Conservation (phyloP, 23 tunicate genomes). For the Phallusia fumigata region DNA sequence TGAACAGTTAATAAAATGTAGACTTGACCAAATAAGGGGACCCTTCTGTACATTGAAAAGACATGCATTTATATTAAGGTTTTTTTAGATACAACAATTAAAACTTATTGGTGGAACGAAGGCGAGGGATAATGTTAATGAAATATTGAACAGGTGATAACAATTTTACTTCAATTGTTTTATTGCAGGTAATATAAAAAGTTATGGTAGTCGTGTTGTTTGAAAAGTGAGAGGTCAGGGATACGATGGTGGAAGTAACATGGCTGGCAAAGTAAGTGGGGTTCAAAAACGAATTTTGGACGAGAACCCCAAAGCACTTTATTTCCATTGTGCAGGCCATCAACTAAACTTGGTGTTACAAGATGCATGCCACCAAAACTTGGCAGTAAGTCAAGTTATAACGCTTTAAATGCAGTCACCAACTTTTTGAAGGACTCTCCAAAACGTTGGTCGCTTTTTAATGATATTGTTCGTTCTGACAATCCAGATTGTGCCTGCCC, state of each 20-base stretch:
- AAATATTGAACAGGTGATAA: background rate
- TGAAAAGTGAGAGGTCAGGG: background rate
- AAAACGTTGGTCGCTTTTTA: background rate
- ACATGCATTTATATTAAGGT: background rate
- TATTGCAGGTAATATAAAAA: background rate
- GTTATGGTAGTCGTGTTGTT: background rate
- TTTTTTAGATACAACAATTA: conserved; percentile 7
- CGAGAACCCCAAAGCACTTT: conserved; percentile 9
- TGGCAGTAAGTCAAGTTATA: too few relatives aligned
- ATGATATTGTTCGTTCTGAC: background rate
- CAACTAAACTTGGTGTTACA: background rate
- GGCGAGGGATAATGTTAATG: background rate
- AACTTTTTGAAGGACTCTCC: background rate
- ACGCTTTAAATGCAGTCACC: too few relatives aligned
- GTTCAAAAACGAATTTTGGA: conserved; percentile 5
- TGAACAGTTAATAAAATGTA: too few relatives aligned
- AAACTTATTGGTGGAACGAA: background rate
- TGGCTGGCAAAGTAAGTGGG: conserved; percentile 8
- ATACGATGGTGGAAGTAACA: background rate
- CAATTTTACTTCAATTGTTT: background rate
- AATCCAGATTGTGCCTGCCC: background rate
- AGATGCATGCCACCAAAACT: background rate
- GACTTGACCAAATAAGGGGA: too few relatives aligned
- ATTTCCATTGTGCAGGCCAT: conserved; percentile 9
- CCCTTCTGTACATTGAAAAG: background rate